Evolutionary conservation across 1,140 invertebrate species (phyloP).

Genomic region (Plectus sambesii): DNA sequence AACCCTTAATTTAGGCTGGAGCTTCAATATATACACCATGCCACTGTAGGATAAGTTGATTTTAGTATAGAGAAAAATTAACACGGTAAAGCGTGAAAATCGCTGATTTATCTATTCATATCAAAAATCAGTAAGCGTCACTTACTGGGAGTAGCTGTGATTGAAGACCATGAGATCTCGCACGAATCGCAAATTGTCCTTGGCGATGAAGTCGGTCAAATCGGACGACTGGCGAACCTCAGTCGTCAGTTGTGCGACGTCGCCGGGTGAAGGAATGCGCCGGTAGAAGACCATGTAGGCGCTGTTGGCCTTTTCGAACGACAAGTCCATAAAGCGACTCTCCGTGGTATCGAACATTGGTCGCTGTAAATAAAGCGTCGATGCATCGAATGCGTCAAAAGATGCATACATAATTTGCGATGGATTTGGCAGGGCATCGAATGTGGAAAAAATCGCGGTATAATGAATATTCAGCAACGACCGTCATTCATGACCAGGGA

Average conservation of each 20-base stretch:
- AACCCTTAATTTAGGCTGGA: no score
- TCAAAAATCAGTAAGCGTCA: slow-evolving; percentile 21
- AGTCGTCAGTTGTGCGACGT: slow-evolving; percentile 4
- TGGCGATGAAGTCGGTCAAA: slow-evolving; percentile 80
- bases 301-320: slow-evolving; percentile 86
- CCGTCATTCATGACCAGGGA: not conserved
- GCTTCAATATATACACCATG: no score
- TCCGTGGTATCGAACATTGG: slow-evolving; percentile 90
- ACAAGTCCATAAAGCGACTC: slow-evolving; percentile 92
- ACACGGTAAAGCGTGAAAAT: slow-evolving; percentile 45
- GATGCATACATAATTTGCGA: slow-evolving; percentile 7
- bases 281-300: slow-evolving; percentile 96
- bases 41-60: no score
- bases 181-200: slow-evolving; percentile 84
- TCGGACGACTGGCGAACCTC: slow-evolving; percentile 55
- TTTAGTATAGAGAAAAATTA: no score
- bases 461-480: slow-evolving; percentile 3
- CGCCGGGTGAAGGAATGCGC: slow-evolving; percentile 45
- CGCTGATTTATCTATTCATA: slow-evolving; percentile 15
- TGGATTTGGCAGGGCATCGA: not conserved
- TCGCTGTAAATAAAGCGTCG: slow-evolving; percentile 62
- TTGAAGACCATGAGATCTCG: slow-evolving; percentile 90
- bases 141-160: slow-evolving; percentile 80
- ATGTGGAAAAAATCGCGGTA: not conserved
- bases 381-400: slow-evolving; percentile 17